A percentile compares a stretch with the other conserved stretches of the same genome.
Conservation (phyloP, 2,888 invertebrate species). For the Lathronympha strigana region DNA sequence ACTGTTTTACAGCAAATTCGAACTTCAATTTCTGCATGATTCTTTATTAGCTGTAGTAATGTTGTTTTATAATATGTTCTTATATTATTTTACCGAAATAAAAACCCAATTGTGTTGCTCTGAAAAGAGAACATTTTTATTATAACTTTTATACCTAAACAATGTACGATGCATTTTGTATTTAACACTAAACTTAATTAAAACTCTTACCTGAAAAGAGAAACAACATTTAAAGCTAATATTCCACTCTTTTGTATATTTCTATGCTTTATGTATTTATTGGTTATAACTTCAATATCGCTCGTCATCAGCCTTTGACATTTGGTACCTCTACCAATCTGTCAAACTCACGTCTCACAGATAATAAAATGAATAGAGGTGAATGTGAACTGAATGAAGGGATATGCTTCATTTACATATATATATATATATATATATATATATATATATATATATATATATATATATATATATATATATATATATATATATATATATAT, state of each 20-base stretch:
- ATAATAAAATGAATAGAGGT: too few relatives aligned
- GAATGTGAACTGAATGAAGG: too few relatives aligned
- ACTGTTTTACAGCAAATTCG: conserved; percentile 4
- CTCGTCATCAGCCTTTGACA: too few relatives aligned
- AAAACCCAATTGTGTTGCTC: neutral
- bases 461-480: too few relatives aligned
- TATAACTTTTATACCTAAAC: neutral
- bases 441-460: too few relatives aligned
- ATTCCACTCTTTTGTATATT: neutral
- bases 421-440: too few relatives aligned
- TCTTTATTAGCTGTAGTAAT: conserved; percentile 3
- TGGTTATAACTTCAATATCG: too few relatives aligned
- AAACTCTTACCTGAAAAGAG: conserved; percentile 6
- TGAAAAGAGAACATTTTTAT: conserved; percentile 3
- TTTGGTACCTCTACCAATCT: too few relatives aligned
- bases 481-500: too few relatives aligned
- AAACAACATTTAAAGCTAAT: conserved; percentile 5
- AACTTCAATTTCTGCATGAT: conserved; percentile 12
- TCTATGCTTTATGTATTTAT: neutral
- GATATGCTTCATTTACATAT: too few relatives aligned
- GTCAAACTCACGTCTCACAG: too few relatives aligned
- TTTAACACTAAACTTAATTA: neutral
- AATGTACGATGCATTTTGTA: neutral
- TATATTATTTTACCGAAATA: neutral
- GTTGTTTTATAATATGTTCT: conserved; percentile 22